Conservation (phyloP, 2,797 vertebrate species). For the Cuculus canorus region DNA sequence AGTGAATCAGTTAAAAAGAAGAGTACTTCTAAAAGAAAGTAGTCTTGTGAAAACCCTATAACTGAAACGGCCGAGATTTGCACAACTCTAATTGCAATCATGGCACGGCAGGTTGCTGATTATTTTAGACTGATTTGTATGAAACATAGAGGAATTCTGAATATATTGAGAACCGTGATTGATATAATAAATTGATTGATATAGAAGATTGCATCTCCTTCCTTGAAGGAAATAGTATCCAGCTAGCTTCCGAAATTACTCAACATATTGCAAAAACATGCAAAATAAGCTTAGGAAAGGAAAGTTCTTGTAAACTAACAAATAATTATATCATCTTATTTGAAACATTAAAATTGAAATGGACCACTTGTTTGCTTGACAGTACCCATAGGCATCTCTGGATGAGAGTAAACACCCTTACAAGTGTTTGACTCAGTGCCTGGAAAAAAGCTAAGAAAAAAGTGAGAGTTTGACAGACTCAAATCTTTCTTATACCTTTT, state of each 20-base stretch:
- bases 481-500: not conserved
- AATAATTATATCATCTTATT: not conserved
- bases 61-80: conserved; percentile 45
- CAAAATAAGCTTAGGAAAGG: conserved; percentile 8
- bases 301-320: not conserved
- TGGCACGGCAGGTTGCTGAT: conserved; percentile 47
- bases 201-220: conserved; percentile 12
- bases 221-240: conserved; percentile 11
- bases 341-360: not conserved
- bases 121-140: conserved; percentile 61
- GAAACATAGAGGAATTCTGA: conserved; percentile 36
- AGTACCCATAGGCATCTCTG: not conserved
- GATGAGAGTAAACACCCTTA: not conserved
- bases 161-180: conserved; percentile 27
- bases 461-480: not conserved
- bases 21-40: conserved; percentile 29
- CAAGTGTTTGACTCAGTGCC: not conserved
- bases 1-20: conserved; percentile 37
- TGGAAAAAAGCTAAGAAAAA: not conserved
- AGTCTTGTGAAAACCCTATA: not conserved
- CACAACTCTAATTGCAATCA: conserved; percentile 60
- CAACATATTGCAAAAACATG: not conserved
- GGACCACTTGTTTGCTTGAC: not conserved
- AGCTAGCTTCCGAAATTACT: not conserved
- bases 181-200: conserved; percentile 60